phyloP scores from a whole-genome alignment of 2,113 vertebrate genomes.

The Barbus barbus region DNA sequence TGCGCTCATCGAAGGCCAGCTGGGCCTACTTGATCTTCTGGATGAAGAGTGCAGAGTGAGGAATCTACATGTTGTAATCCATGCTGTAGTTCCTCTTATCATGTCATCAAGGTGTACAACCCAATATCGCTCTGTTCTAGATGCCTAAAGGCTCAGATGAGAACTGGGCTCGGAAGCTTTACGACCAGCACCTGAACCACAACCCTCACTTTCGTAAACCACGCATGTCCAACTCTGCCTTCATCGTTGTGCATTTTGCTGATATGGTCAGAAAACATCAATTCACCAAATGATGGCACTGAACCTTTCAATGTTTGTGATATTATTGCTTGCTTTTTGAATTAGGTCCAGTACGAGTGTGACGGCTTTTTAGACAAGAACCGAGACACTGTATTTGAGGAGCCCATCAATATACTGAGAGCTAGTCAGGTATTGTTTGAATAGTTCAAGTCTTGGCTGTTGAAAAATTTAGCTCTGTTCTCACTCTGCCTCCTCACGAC shows the following conservation, averaged over 20 bases:
- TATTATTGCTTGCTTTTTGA: background rate
- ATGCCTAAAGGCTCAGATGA: constrained; percentile 80
- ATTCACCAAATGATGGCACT: background rate
- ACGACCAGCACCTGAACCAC: constrained; percentile 70
- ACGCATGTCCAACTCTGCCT: constrained; percentile 73
- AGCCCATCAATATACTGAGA: constrained; percentile 80
- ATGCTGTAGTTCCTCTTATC: background rate
- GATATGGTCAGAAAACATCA: constrained; percentile 68
- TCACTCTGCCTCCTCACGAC: background rate
- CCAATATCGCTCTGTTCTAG: constrained; percentile 56
- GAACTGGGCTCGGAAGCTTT: constrained; percentile 80
- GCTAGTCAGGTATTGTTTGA: constrained; percentile 77
- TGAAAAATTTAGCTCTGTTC: background rate
- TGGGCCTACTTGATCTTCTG: constrained; percentile 79
- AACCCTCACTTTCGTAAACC: constrained; percentile 77
- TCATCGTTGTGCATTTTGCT: constrained; percentile 78
- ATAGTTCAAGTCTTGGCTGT: background rate
- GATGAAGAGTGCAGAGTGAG: constrained; percentile 81
- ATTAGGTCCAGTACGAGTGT: constrained; percentile 80
- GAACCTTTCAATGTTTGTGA: background rate
- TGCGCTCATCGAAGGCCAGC: constrained; percentile 73
- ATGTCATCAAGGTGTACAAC: background rate
- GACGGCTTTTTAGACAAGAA: constrained; percentile 80
- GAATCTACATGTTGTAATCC: background rate
- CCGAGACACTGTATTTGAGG: constrained; percentile 77